Evolutionary conservation across 2,113 vertebrate genomes (phyloP).

Genomic region (Thamnophis sirtalis): DNA sequence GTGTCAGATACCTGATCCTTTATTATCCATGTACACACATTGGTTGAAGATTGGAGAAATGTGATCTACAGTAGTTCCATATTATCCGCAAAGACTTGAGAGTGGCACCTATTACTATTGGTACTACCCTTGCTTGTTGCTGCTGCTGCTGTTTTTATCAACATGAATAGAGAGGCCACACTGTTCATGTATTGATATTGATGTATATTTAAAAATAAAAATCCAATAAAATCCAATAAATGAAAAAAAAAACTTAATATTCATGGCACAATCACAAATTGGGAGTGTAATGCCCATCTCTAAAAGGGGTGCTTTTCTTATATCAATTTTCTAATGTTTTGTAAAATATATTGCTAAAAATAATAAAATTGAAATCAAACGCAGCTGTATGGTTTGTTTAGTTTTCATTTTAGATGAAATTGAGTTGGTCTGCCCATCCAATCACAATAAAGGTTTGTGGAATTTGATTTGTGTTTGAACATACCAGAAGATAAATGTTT

Average conservation of each 20-base stretch:
- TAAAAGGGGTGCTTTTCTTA: neutral
- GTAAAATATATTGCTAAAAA: neutral
- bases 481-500: neutral
- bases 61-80: neutral
- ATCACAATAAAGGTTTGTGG: neutral
- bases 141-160: too few relatives aligned
- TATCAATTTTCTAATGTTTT: neutral
- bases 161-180: too few relatives aligned
- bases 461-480: neutral
- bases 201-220: too few relatives aligned
- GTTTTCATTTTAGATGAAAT: slow-evolving; percentile 37
- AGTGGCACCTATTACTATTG: neutral
- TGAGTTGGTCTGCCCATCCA: slow-evolving; percentile 15
- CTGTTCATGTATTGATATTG: too few relatives aligned
- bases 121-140: too few relatives aligned
- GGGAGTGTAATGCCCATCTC: neutral
- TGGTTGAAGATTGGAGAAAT: neutral
- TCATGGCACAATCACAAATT: neutral
- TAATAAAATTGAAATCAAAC: neutral
- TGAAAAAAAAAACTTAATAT: neutral
- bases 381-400: neutral
- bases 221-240: too few relatives aligned
- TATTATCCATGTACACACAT: neutral
- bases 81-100: neutral
- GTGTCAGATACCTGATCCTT: neutral